These are phyloP conservation scores for Valencia hispanica DNA, from an alignment of 2,797 vertebrate genomes.

Conservation along the genomic window DNA sequence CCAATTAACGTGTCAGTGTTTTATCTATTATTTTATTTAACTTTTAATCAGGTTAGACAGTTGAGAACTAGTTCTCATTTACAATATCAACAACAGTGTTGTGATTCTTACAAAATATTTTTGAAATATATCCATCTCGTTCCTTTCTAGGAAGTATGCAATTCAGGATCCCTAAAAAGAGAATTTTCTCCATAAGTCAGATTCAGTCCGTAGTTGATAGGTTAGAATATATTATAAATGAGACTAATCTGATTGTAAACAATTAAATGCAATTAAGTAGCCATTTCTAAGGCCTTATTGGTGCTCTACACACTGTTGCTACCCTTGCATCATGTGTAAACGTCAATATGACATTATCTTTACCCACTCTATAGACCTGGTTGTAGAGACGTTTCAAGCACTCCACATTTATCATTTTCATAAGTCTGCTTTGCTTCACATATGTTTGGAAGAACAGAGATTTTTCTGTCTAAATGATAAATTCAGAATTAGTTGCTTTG, in stretches of 20 bases:
- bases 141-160: background rate
- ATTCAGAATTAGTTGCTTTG: background rate
- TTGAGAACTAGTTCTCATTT: background rate
- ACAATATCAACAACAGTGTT: background rate
- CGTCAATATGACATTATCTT: background rate
- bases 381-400: background rate
- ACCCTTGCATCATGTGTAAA: background rate
- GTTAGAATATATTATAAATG: background rate
- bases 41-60: background rate
- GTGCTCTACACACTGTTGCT: background rate
- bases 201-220: background rate
- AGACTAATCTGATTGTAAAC: background rate
- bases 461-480: background rate
- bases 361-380: background rate
- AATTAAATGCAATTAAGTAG: background rate
- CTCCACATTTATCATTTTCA: background rate
- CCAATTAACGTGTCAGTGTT: background rate
- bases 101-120: background rate
- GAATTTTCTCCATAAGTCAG: background rate
- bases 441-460: background rate
- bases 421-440: background rate
- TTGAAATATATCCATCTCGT: background rate
- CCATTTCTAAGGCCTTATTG: background rate
- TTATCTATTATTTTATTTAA: background rate
- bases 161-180: background rate